Evolutionary conservation across 2,797 vertebrate genomes (phyloP).

Genomic region (Scleropages formosus): DNA sequence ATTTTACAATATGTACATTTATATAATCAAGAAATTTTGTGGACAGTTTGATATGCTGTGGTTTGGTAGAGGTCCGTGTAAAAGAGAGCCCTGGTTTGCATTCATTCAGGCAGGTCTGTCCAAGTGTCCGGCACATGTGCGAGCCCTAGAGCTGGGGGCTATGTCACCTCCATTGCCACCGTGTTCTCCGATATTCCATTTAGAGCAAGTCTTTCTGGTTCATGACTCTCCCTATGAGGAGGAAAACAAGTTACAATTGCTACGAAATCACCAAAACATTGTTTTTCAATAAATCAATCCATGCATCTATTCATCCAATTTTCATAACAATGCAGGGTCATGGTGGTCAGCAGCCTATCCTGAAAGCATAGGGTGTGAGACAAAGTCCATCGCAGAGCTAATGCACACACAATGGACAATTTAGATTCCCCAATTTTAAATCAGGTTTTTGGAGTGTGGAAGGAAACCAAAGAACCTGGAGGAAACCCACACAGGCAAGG

Average conservation of each 20-base stretch:
- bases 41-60: slow-evolving; percentile 65
- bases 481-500: no score
- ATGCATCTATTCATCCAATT: background rate
- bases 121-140: slow-evolving; percentile 46
- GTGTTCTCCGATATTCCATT: slow-evolving; percentile 87
- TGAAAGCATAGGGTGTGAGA: no score
- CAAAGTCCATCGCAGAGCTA: no score
- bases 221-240: slow-evolving; percentile 78
- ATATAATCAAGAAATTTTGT: slow-evolving; percentile 73
- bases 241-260: background rate
- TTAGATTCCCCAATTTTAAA: no score
- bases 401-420: no score
- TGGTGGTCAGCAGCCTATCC: no score
- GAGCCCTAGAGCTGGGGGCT: slow-evolving; percentile 64
- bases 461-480: no score
- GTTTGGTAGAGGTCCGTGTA: slow-evolving; percentile 72
- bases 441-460: no score
- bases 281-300: background rate
- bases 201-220: slow-evolving; percentile 81
- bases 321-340: no score
- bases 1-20: slow-evolving; percentile 93
- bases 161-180: slow-evolving; percentile 93
- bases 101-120: slow-evolving; percentile 50
- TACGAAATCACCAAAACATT: no score
- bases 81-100: slow-evolving; percentile 64